Evolutionary conservation across 2,888 invertebrate genomes (phyloP).

Genomic region (Cheilosia variabilis): DNA sequence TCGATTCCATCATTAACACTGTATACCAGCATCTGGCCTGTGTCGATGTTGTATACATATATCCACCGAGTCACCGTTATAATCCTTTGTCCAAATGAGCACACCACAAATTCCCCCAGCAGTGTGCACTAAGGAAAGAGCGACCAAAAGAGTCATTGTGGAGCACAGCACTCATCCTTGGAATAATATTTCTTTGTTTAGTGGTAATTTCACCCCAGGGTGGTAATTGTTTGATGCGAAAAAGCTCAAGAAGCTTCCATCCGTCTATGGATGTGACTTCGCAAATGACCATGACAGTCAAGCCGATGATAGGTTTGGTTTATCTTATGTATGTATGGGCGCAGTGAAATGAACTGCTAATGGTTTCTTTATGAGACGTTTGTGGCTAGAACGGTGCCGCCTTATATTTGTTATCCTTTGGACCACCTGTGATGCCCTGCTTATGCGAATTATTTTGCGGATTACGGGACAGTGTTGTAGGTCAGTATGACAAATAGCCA

Average conservation of each 20-base stretch:
- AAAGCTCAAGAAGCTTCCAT: slow-evolving; percentile 40
- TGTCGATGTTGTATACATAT: slow-evolving; percentile 24
- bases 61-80: slow-evolving; percentile 58
- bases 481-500: slow-evolving; percentile 32
- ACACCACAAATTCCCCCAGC: slow-evolving; percentile 27
- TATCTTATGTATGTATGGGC: neutral
- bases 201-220: slow-evolving; percentile 69
- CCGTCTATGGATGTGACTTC: slow-evolving; percentile 6
- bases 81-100: slow-evolving; percentile 56
- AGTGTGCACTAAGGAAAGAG: slow-evolving; percentile 13
- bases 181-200: slow-evolving; percentile 68
- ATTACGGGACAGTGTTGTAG: slow-evolving; percentile 3
- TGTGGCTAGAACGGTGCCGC: slow-evolving; percentile 32
- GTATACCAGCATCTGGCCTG: slow-evolving; percentile 36
- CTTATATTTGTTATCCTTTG: slow-evolving; percentile 1
- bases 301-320: neutral
- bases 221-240: slow-evolving; percentile 62
- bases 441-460: slow-evolving; percentile 10
- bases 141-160: slow-evolving; percentile 42
- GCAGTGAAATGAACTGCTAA: slow-evolving; percentile 28
- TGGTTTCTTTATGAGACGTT: slow-evolving; percentile 38
- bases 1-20: slow-evolving; percentile 61
- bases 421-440: slow-evolving; percentile 10
- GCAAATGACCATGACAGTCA: slow-evolving; percentile 29
- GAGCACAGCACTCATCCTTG: slow-evolving; percentile 44